Percentiles rank a stretch among this genome's conserved stretches.
phyloP scores from a whole-genome alignment of 2,888 invertebrate species.

The Spodoptera exigua region DNA sequence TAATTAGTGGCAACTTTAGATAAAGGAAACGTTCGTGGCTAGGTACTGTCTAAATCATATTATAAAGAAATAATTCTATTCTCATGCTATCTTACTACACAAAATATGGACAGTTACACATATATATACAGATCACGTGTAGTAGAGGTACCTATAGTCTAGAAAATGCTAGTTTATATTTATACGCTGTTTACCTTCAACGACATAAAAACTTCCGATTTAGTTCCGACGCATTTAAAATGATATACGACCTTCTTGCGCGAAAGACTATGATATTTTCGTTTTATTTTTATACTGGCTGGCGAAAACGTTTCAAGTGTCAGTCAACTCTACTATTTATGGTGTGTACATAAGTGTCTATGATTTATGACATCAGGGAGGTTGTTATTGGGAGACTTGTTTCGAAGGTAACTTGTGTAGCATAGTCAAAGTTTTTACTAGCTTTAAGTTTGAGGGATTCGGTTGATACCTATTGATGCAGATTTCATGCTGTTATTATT shows the following conservation, averaged over 20 bases:
- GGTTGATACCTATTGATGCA: too few species aligned
- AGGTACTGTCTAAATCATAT: too few species aligned
- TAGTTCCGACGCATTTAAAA: slow-evolving; percentile 17
- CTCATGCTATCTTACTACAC: too few species aligned
- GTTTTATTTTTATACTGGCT: slow-evolving; percentile 21
- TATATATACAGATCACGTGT: too few species aligned
- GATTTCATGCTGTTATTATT: too few species aligned
- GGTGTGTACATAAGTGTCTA: slow-evolving; percentile 15
- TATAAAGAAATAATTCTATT: too few species aligned
- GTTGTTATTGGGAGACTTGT: not conserved
- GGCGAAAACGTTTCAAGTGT: slow-evolving; percentile 18
- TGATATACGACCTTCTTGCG: slow-evolving; percentile 31
- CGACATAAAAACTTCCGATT: slow-evolving; percentile 26
- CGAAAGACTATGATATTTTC: slow-evolving; percentile 15
- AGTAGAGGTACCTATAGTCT: too few species aligned
- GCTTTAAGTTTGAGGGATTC: too few species aligned
- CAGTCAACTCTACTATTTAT: slow-evolving; percentile 29
- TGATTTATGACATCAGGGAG: slow-evolving; percentile 17
- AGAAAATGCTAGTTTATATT: not conserved
- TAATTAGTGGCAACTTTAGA: too few species aligned
- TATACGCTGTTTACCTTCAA: slow-evolving; percentile 29
- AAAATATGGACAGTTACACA: too few species aligned
- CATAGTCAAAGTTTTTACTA: too few species aligned
- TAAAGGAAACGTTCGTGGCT: too few species aligned
- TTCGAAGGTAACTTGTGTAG: slow-evolving; percentile 21